These are phyloP conservation scores for Pristionchus mayeri DNA, from an alignment of 2,888 invertebrate genomes.

Conservation along the genomic window DNA sequence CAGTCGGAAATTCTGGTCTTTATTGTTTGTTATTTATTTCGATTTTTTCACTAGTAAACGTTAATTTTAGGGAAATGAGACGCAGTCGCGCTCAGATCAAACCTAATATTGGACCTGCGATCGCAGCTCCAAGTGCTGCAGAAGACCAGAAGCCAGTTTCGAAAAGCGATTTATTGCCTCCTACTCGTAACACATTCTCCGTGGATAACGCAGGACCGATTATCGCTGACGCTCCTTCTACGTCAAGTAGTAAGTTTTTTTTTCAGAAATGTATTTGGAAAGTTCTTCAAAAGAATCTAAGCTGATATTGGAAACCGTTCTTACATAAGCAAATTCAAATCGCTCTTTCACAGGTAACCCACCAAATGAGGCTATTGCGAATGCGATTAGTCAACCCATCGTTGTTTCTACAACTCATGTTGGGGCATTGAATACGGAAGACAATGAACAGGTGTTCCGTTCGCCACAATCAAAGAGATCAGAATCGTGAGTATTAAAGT, in stretches of 20 bases:
- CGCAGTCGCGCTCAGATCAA: constrained; percentile 42
- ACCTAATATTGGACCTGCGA: constrained; percentile 33
- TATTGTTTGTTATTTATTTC: background rate
- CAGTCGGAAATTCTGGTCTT: too few species aligned
- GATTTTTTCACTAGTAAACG: background rate
- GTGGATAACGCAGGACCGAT: too few species aligned
- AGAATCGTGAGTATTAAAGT: background rate
- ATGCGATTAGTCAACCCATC: background rate
- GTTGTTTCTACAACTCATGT: background rate
- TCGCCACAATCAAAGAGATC: background rate
- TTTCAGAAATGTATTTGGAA: background rate
- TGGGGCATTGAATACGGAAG: background rate
- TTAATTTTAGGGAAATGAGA: constrained; percentile 1
- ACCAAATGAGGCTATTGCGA: background rate
- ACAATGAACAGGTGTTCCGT: constrained; percentile 12
- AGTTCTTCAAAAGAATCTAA: too few species aligned
- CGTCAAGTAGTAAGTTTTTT: background rate
- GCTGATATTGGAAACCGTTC: too few species aligned
- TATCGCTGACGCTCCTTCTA: background rate
- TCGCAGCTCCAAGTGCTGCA: background rate
- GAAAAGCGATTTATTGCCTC: too few species aligned
- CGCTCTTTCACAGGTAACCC: background rate
- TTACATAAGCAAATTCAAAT: background rate
- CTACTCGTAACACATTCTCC: too few species aligned
- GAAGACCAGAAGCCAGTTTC: background rate